phyloP scores from a whole-genome alignment of 2,113 vertebrate genomes.

The Pelobates fuscus region DNA sequence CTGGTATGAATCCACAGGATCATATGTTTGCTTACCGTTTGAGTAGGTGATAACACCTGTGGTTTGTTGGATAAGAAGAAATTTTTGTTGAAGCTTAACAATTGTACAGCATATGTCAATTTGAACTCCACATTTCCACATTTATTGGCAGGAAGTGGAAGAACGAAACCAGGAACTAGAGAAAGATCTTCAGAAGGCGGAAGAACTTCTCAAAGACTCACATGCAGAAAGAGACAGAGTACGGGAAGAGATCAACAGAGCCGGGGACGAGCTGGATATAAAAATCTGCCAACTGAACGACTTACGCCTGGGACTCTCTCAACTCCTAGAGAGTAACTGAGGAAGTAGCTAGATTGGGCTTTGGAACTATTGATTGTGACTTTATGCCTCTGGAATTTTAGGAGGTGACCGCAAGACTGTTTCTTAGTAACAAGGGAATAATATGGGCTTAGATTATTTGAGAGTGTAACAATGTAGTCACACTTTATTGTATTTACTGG shows the following conservation, averaged over 20 bases:
- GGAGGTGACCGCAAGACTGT: not conserved
- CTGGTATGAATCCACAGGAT: too few species aligned
- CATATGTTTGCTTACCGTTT: too few species aligned
- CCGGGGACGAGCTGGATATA: constrained; percentile 88
- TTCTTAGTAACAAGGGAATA: not conserved
- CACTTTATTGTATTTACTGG: constrained; percentile 18
- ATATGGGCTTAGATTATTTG: constrained; percentile 2
- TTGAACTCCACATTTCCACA: too few species aligned
- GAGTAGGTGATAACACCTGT: too few species aligned
- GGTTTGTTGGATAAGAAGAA: too few species aligned
- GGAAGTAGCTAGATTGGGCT: not conserved
- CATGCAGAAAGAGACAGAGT: constrained; percentile 81
- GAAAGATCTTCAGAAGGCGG: constrained; percentile 73
- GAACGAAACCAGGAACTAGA: constrained; percentile 83
- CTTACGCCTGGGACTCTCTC: constrained; percentile 86
- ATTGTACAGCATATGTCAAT: too few species aligned
- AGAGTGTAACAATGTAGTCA: not conserved
- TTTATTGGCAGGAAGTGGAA: constrained; percentile 83
- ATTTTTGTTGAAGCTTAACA: too few species aligned
- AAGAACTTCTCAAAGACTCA: constrained; percentile 79
- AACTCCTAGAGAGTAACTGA: constrained; percentile 79
- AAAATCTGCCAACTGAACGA: constrained; percentile 94
- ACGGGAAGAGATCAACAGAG: constrained; percentile 79
- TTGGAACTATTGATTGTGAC: constrained; percentile 12
- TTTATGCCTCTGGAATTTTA: not conserved